A percentile compares a stretch with the other conserved stretches of the same genome.
Evolutionary conservation across 2,113 vertebrate genomes (phyloP).

Genomic region (Myrmophylax atrothorax): DNA sequence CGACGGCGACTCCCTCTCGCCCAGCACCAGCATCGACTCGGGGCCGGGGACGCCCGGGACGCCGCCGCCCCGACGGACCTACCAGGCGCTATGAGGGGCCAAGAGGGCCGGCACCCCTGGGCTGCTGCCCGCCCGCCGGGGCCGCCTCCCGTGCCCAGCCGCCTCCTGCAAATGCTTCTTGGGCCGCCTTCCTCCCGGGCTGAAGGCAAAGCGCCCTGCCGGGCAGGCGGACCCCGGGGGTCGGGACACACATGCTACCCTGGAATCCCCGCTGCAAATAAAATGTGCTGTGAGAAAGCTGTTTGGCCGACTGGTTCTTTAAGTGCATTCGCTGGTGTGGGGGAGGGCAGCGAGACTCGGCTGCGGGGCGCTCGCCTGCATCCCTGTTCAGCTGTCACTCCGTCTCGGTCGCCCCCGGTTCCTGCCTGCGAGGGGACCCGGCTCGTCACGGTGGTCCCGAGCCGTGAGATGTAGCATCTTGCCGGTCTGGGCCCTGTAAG

Average conservation of each 20-base stretch:
- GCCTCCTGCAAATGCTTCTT: background rate
- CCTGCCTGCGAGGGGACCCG: too few relatives aligned
- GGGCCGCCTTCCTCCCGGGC: background rate
- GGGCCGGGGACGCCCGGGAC: conserved; percentile 84
- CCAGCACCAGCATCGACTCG: conserved; percentile 80
- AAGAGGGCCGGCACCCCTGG: background rate
- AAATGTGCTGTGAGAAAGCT: conserved; percentile 52
- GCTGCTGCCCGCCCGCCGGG: background rate
- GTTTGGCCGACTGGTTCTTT: conserved; percentile 32
- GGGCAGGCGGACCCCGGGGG: background rate
- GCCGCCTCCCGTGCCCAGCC: background rate
- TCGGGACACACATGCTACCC: background rate
- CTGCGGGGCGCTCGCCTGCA: background rate
- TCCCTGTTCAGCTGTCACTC: background rate
- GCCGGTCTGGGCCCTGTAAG: background rate
- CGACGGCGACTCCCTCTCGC: conserved; percentile 76
- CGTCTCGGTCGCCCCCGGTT: rapidly evolving
- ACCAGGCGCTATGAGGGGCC: conserved; percentile 88
- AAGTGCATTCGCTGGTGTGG: background rate
- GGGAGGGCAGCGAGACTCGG: background rate
- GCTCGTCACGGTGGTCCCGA: rapidly evolving
- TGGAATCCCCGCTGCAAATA: conserved; percentile 68
- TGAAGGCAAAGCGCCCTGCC: background rate
- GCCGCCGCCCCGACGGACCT: conserved; percentile 82
- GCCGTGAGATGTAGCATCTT: rapidly evolving